Conservation (phyloP, 2,113 vertebrate species). For the Narcine bancroftii region DNA sequence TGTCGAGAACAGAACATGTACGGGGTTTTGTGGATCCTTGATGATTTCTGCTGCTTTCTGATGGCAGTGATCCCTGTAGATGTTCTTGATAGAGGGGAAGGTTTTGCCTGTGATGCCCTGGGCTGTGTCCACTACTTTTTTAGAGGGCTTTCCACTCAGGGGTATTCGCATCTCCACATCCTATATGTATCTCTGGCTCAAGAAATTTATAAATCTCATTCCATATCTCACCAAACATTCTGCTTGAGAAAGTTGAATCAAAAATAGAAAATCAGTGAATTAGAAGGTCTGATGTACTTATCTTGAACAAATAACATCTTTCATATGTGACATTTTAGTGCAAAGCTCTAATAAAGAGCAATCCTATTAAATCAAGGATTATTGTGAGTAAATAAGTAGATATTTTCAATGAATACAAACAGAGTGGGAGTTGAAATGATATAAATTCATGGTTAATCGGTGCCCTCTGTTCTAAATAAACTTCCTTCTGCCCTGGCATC, state of each 20-base stretch:
- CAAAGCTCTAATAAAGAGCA: neutral
- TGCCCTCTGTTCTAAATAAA: slow-evolving; percentile 45
- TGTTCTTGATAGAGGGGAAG: too few species aligned
- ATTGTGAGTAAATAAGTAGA: neutral
- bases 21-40: too few species aligned
- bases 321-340: neutral
- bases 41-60: too few species aligned
- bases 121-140: too few species aligned
- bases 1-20: too few species aligned
- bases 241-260: neutral
- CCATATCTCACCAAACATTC: neutral
- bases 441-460: slow-evolving; percentile 40
- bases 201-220: neutral
- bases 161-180: too few species aligned
- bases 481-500: slow-evolving; percentile 35
- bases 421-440: neutral
- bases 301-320: neutral
- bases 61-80: too few species aligned
- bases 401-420: neutral
- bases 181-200: neutral
- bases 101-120: too few species aligned
- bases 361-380: neutral
- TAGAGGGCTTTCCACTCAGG: too few species aligned
- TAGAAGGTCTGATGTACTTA: neutral
- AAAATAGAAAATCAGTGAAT: neutral